Conservation (phyloP, 2,113 vertebrate genomes). For the Ailuropoda melanoleuca region DNA sequence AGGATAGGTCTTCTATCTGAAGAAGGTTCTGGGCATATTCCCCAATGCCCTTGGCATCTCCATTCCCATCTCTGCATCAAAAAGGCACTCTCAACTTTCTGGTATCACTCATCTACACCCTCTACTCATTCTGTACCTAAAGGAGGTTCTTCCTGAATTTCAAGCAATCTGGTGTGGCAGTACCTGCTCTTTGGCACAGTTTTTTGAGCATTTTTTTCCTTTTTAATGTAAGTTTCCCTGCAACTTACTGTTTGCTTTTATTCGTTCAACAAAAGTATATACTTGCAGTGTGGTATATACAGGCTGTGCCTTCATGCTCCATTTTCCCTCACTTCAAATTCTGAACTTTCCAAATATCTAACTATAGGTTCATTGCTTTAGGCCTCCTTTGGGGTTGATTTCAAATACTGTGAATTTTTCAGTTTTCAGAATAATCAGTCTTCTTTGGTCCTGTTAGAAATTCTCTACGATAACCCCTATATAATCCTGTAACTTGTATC, state of each 20-base stretch:
- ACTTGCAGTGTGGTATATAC: background rate
- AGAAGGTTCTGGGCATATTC: background rate
- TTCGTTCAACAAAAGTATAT: background rate
- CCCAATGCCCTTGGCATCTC: background rate
- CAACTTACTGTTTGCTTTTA: background rate
- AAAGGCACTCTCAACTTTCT: background rate
- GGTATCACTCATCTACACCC: background rate
- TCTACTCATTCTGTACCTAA: background rate
- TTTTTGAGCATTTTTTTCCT: background rate
- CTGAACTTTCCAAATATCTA: background rate
- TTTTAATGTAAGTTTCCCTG: background rate
- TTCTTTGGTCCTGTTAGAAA: background rate
- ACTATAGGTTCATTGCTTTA: background rate
- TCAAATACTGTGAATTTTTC: background rate
- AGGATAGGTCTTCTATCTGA: background rate
- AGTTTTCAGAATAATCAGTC: background rate
- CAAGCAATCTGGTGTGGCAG: background rate
- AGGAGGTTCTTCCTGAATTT: background rate
- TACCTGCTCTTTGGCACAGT: background rate
- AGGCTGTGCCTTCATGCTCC: background rate
- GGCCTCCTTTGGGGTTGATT: background rate
- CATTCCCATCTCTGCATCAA: background rate
- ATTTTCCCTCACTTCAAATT: background rate
- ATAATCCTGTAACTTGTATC: background rate
- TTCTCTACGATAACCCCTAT: background rate